Conservation (phyloP, 2,888 invertebrate genomes). For the Polydrusus tereticollis region DNA sequence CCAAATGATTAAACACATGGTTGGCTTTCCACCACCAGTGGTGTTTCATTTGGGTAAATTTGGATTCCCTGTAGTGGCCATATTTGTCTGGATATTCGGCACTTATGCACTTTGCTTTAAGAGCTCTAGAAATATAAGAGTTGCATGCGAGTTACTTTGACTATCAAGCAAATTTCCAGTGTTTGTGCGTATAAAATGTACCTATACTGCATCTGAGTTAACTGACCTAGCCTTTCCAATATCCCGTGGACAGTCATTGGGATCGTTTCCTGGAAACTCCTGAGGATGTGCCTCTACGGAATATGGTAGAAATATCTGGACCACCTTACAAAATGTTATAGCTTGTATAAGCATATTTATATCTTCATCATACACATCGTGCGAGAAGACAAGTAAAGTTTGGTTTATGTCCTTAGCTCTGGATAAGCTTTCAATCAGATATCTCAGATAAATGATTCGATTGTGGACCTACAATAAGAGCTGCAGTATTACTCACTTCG, state of each 20-base stretch:
- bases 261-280: constrained; percentile 72
- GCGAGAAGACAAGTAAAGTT: constrained; percentile 72
- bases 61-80: constrained; percentile 74
- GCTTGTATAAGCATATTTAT: constrained; percentile 70
- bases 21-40: constrained; percentile 78
- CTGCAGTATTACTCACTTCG: no score
- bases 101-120: constrained; percentile 69
- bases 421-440: constrained; percentile 70
- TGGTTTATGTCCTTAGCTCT: constrained; percentile 69
- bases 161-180: no score
- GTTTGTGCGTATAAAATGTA: no score
- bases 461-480: constrained; percentile 69
- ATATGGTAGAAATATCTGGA: constrained; percentile 75
- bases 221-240: constrained; percentile 20
- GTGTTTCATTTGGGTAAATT: constrained; percentile 74
- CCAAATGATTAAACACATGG: constrained; percentile 69
- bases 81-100: constrained; percentile 72
- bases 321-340: constrained; percentile 72
- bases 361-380: constrained; percentile 70
- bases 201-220: no score
- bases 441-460: constrained; percentile 70
- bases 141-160: neutral
- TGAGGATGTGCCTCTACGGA: constrained; percentile 73
- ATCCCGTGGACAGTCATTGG: constrained; percentile 70
- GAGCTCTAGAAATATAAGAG: constrained; percentile 11